Evolutionary conservation across 2,888 invertebrate genomes (phyloP).

Genomic region (Oligia latruncula): DNA sequence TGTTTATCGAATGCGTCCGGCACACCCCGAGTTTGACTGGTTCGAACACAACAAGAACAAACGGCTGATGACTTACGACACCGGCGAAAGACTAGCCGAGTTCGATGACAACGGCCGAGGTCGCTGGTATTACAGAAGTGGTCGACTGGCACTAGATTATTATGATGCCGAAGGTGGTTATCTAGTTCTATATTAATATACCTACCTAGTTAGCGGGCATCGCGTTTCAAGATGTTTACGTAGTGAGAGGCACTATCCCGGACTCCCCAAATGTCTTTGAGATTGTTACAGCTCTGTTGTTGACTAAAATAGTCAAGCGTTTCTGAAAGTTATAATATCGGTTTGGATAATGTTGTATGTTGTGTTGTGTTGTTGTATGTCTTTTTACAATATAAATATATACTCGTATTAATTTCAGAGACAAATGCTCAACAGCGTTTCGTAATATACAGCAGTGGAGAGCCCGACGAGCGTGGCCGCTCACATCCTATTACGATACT

Average conservation of each 20-base stretch:
- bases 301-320: background rate
- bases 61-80: conserved; percentile 78
- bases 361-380: too few species aligned
- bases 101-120: conserved; percentile 83
- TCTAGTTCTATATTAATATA: background rate
- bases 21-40: conserved; percentile 86
- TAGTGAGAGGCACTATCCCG: background rate
- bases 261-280: background rate
- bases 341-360: background rate
- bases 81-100: conserved; percentile 83
- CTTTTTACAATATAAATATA: background rate
- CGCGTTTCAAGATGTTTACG: background rate
- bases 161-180: conserved; percentile 83
- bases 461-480: conserved; percentile 81
- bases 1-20: conserved; percentile 86
- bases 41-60: conserved; percentile 84
- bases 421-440: conserved; percentile 83
- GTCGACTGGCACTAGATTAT: conserved; percentile 83
- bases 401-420: conserved; percentile 70
- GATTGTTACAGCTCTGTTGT: background rate
- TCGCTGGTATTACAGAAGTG: conserved; percentile 83
- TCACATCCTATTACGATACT: conserved; percentile 80
- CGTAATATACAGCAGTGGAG: conserved; percentile 84
- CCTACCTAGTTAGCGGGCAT: background rate
- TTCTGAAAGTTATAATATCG: background rate